phyloP scores from a whole-genome alignment of 2,888 invertebrate species.

The Pocota personata region DNA sequence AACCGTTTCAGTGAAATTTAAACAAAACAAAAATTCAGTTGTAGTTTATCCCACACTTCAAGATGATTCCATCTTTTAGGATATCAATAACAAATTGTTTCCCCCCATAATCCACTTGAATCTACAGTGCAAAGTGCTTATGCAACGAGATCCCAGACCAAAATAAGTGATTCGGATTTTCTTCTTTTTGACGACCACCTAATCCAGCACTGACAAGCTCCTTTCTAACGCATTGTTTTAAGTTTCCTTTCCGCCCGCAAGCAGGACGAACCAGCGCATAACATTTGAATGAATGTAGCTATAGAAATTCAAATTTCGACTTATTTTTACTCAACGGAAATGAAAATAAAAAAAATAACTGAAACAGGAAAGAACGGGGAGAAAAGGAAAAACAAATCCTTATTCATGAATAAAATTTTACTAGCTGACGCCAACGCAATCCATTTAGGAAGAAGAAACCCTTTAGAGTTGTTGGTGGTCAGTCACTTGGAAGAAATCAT shows the following conservation, averaged over 20 bases:
- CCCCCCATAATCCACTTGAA: neutral
- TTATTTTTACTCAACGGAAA: neutral
- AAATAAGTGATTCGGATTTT: neutral
- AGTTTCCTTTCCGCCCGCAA: neutral
- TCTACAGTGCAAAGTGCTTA: neutral
- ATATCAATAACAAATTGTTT: neutral
- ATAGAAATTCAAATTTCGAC: neutral
- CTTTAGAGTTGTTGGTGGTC: constrained; percentile 3
- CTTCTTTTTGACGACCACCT: neutral
- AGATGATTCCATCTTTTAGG: neutral
- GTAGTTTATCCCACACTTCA: too few relatives aligned
- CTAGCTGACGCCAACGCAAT: constrained; percentile 2
- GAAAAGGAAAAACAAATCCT: constrained; percentile 10
- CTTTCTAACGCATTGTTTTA: neutral
- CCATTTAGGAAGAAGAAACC: constrained; percentile 12
- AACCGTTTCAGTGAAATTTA: too few relatives aligned
- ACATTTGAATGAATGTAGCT: neutral
- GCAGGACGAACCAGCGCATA: neutral
- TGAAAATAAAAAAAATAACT: neutral
- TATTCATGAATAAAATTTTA: constrained; percentile 27
- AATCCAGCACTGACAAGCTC: too few relatives aligned
- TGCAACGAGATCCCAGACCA: neutral
- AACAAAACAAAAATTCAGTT: too few relatives aligned
- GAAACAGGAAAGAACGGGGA: neutral
- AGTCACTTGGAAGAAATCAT: constrained; percentile 29